These are phyloP conservation scores for Turdus rufiventris DNA, from an alignment of 2,113 vertebrate species.

Conservation along the genomic window DNA sequence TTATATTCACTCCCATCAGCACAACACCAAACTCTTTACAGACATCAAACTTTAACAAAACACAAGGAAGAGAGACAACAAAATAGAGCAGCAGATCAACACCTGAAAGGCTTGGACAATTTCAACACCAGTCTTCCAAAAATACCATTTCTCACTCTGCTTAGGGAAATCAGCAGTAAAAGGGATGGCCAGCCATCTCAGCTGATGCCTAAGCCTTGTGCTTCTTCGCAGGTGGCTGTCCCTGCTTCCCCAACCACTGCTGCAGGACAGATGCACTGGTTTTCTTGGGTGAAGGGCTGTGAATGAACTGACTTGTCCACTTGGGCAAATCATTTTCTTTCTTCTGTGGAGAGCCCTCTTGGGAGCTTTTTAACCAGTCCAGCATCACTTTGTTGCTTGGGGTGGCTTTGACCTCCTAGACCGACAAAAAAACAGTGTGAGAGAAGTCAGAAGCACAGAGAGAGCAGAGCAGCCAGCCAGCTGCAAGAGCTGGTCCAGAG, in stretches of 20 bases:
- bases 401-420: constrained; percentile 74
- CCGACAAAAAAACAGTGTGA: not conserved
- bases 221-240: constrained; percentile 70
- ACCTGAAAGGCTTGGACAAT: not conserved
- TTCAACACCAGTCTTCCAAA: not conserved
- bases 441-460: not conserved
- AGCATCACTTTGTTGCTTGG: constrained; percentile 82
- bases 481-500: not conserved
- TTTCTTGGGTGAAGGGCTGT: constrained; percentile 47
- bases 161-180: not conserved
- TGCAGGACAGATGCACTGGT: constrained; percentile 41
- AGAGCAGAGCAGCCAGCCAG: not conserved
- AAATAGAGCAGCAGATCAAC: not conserved
- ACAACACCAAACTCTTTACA: not conserved
- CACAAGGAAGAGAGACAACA: not conserved
- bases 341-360: constrained; percentile 73
- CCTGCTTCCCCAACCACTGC: constrained; percentile 69
- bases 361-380: constrained; percentile 79
- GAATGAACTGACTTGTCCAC: constrained; percentile 66
- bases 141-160: not conserved
- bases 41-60: not conserved
- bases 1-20: not conserved
- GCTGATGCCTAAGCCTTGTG: constrained; percentile 24
- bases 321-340: constrained; percentile 55
- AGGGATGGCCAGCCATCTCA: not conserved